These are phyloP conservation scores for Lophius piscatorius DNA, from an alignment of 2,113 vertebrate species.

Conservation along the genomic window DNA sequence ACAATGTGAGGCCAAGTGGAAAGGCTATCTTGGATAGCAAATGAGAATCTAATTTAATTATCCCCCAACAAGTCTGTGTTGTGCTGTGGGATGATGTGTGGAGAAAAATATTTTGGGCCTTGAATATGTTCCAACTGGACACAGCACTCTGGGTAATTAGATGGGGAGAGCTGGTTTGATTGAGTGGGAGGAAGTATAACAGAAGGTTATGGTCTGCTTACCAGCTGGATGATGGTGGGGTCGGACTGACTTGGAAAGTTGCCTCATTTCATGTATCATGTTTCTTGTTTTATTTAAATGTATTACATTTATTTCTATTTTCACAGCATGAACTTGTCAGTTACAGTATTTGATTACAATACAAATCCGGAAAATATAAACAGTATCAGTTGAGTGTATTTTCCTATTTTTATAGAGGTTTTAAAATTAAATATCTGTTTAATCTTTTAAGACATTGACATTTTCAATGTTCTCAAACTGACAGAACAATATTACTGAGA, in stretches of 20 bases:
- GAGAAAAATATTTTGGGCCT: slow-evolving; percentile 29
- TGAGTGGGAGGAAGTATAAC: slow-evolving; percentile 29
- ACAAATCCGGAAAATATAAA: no score
- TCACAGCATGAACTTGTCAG: slow-evolving; percentile 2
- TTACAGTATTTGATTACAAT: background rate
- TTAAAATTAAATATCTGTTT: background rate
- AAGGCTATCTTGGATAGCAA: slow-evolving; percentile 50
- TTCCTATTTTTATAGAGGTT: background rate
- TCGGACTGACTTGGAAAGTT: background rate
- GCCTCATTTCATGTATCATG: background rate
- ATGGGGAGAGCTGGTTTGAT: slow-evolving; percentile 29
- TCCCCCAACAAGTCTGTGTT: slow-evolving; percentile 3
- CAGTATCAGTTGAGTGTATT: no score
- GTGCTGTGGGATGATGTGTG: background rate
- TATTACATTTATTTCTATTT: background rate
- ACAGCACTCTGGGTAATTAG: slow-evolving; percentile 46
- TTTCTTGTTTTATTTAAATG: slow-evolving; percentile 9
- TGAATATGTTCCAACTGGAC: slow-evolving; percentile 27
- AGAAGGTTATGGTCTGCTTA: slow-evolving; percentile 1
- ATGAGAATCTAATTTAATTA: slow-evolving; percentile 62
- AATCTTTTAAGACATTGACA: slow-evolving; percentile 9
- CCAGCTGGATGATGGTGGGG: slow-evolving; percentile 4
- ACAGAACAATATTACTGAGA: background rate
- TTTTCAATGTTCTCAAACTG: background rate
- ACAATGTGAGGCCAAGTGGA: slow-evolving; percentile 45